These are phyloP conservation scores for Molothrus ater DNA, from an alignment of 2,797 vertebrate genomes.

Conservation along the genomic window DNA sequence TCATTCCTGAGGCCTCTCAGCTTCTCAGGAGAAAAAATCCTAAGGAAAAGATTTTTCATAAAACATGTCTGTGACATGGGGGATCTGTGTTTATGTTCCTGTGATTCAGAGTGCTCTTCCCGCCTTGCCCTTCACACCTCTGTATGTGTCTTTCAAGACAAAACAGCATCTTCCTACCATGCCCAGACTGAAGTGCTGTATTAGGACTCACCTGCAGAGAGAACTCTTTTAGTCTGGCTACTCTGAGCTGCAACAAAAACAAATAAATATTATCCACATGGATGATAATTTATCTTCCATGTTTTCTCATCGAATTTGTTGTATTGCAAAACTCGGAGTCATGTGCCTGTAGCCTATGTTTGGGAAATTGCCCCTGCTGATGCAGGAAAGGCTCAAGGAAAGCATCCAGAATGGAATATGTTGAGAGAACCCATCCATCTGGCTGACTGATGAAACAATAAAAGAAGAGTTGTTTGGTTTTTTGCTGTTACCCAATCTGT, in stretches of 20 bases:
- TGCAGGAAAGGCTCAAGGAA: not conserved
- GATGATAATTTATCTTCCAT: not conserved
- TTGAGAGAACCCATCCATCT: not conserved
- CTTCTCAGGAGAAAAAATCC: no score
- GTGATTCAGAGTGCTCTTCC: not conserved
- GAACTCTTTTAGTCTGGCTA: not conserved
- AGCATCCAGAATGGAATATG: not conserved
- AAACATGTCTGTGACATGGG: no score
- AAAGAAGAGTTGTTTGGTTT: not conserved
- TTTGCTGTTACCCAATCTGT: not conserved
- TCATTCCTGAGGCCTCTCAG: no score
- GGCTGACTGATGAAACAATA: not conserved
- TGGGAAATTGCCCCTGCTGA: not conserved
- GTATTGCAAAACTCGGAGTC: constrained; percentile 11
- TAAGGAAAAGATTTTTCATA: no score
- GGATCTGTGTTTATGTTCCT: not conserved
- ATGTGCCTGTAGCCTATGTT: not conserved
- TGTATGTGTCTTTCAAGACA: not conserved
- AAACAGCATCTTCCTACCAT: not conserved
- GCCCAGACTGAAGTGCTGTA: not conserved
- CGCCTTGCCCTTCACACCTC: not conserved
- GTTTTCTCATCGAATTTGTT: not conserved
- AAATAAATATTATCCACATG: not conserved
- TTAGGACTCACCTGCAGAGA: not conserved
- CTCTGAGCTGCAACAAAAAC: not conserved